Evolutionary conservation across 1,140 invertebrate genomes (phyloP), one percentile per base, ranked within the genome.

Genomic region (Zaprionus lachaisei): DNA sequence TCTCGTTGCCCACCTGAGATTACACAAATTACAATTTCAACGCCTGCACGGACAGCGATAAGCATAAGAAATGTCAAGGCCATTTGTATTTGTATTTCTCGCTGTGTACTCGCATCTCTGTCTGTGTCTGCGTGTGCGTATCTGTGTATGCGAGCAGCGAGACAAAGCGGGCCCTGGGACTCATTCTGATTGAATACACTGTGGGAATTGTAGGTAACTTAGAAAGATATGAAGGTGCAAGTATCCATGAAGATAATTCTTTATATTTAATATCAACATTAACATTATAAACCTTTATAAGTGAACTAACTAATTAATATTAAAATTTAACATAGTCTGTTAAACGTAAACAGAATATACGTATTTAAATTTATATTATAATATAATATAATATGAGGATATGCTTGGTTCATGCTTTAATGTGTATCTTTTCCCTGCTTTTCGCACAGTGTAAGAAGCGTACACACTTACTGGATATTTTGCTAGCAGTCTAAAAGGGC

Each of bases 21-120:
- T 90, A 90, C 79, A 90, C 85, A 90, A 90, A 90, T 89, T 90
- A 90, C 85, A 89, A 90, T 90, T 90, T 90, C 85, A 85, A 82
- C 85, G 85, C 85, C 85, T 90, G 85, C 81, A 80, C 76, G 80
- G 85, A 90, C 85, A 80, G 77, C 85, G 85, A 90, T 90, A 90
- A 90, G 85, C 85, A 82, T 90, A 90, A 90, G 77, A 90, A 90
- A 90, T 90, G 85, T 90, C 85, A 90, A 90, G 85, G 81, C 72
- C 85, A 89, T 90, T 89, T 82, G 58, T 57, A 38, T 66, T 37
- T 51, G 54, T 51, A 15, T 57, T 24, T 64, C 51, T 47, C 5
- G 34, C 11, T 49, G 12, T 67, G 22, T 72, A 1, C 55, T 7
- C 54, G 14, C 62, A 65, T 34, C 22, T 34, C 12, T 37, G 24